phyloP scores from a whole-genome alignment of 2,888 invertebrate genomes.

The Chymomyza fuscimana region DNA sequence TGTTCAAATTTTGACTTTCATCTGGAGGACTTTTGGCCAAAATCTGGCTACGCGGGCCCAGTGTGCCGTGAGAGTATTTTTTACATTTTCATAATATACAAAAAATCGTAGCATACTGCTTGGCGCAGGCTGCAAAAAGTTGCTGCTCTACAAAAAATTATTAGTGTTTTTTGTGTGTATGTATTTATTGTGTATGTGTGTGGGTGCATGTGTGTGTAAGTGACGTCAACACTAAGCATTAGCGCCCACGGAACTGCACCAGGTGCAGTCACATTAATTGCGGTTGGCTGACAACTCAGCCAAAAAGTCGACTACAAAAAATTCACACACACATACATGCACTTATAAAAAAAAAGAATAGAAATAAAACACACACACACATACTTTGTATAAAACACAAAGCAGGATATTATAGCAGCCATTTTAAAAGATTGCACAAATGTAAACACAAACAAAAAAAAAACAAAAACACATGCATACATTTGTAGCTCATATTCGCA shows the following conservation, averaged over 20 bases:
- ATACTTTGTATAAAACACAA: background rate
- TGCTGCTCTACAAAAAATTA: background rate
- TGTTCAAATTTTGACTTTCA: too few relatives aligned
- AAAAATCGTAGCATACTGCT: background rate
- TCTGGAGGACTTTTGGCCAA: too few relatives aligned
- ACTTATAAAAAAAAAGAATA: background rate
- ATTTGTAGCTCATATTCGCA: constrained; percentile 12
- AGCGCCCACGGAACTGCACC: background rate
- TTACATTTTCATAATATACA: too few relatives aligned
- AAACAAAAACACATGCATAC: background rate
- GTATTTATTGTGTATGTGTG: background rate
- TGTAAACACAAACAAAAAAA: constrained; percentile 11
- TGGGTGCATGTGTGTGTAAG: background rate
- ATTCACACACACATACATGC: constrained; percentile 9
- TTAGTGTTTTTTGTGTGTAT: background rate
- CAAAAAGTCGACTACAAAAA: constrained; percentile 36
- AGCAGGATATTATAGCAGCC: constrained; percentile 9
- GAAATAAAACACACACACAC: background rate
- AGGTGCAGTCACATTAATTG: constrained; percentile 40
- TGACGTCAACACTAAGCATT: background rate
- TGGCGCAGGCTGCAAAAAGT: background rate
- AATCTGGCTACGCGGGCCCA: too few relatives aligned
- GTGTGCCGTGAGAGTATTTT: too few relatives aligned
- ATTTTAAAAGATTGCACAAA: constrained; percentile 7
- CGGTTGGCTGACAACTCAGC: constrained; percentile 31